These are phyloP conservation scores for Coturnix japonica DNA, from an alignment of 2,113 vertebrate species.

Conservation along the genomic window DNA sequence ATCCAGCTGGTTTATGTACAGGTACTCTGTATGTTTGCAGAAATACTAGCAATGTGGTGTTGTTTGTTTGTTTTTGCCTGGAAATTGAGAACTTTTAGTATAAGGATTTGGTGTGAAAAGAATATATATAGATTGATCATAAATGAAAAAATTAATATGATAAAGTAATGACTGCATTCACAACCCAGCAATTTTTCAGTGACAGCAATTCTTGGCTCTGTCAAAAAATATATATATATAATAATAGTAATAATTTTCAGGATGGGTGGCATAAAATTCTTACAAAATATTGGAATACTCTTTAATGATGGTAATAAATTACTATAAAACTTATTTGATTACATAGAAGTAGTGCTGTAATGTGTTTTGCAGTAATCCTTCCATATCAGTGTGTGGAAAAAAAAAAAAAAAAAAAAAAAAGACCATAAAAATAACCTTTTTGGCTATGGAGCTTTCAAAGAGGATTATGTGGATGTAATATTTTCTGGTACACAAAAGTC, in stretches of 20 bases:
- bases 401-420: not conserved
- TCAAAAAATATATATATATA: not conserved
- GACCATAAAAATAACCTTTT: not conserved
- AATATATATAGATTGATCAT: not conserved
- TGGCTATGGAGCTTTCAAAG: not conserved
- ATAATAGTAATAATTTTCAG: not conserved
- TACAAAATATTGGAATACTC: not conserved
- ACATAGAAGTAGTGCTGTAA: not conserved
- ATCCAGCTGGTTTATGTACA: not conserved
- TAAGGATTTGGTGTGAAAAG: not conserved
- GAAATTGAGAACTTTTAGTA: not conserved
- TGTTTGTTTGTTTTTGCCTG: not conserved
- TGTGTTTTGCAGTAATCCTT: not conserved
- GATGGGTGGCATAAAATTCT: not conserved
- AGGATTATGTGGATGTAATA: not conserved
- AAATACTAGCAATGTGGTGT: not conserved
- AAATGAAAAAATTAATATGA: not conserved
- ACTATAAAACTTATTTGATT: not conserved
- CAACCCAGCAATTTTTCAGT: not conserved
- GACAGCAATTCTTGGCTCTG: not conserved
- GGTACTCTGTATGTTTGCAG: not conserved
- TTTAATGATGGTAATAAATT: conserved; percentile 11
- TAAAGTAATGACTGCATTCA: conserved; percentile 15
- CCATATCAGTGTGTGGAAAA: not conserved
- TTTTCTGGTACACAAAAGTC: not conserved